Conservation (phyloP, 2,888 invertebrate species). For the Ashinkailepas kermadecensis region DNA sequence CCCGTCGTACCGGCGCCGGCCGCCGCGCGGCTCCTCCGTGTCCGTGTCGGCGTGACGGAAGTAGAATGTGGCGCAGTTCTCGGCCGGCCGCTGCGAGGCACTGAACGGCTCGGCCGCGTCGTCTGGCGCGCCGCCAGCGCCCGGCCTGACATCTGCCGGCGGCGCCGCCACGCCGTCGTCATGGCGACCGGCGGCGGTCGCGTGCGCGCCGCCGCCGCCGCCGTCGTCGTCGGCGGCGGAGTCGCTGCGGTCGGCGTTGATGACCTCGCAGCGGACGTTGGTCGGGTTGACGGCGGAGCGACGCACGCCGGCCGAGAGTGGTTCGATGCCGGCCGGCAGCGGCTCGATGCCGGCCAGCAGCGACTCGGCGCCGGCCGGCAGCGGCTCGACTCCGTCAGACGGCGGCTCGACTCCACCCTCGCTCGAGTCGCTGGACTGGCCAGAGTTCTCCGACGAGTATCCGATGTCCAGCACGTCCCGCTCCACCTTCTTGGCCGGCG, state of each 20-base stretch:
- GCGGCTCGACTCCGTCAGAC: not conserved
- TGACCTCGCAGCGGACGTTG: conserved; percentile 16
- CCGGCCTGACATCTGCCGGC: conserved; percentile 12
- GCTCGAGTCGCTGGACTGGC: conserved; percentile 18
- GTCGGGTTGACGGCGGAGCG: conserved; percentile 14
- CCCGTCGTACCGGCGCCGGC: not conserved
- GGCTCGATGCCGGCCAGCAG: not conserved
- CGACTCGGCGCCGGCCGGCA: no score
- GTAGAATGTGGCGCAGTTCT: conserved; percentile 71
- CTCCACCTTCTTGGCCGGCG: not conserved
- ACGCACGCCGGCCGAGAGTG: not conserved
- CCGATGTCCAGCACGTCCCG: not conserved
- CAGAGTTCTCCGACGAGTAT: conserved; percentile 5
- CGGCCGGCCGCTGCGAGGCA: conserved; percentile 46
- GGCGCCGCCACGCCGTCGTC: conserved; percentile 6
- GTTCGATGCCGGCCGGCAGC: not conserved
- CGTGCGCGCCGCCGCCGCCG: conserved; percentile 25
- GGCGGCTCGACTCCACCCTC: not conserved
- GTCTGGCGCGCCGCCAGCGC: conserved; percentile 8
- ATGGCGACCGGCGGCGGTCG: conserved; percentile 17
- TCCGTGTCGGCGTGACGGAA: conserved; percentile 81
- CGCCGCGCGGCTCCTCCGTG: conserved; percentile 54
- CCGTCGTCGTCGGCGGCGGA: not conserved
- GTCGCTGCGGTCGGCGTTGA: conserved; percentile 19
- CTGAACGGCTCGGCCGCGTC: conserved; percentile 26